phyloP scores from a whole-genome alignment of 1,140 invertebrate genomes.

The Neocloeon triangulifer region DNA sequence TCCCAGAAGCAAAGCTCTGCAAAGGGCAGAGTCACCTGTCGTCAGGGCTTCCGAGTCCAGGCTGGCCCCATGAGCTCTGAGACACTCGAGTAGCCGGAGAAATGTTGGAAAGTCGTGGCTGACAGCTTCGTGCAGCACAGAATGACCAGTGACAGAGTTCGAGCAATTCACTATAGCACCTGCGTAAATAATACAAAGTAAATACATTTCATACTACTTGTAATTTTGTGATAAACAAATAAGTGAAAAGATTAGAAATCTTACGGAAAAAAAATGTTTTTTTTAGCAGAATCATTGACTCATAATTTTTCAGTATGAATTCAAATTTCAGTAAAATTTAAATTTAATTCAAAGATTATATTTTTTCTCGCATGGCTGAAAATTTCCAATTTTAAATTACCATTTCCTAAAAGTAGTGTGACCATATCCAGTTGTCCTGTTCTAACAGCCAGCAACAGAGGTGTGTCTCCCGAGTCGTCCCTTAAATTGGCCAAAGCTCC shows the following conservation, averaged over 20 bases:
- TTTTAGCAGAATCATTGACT: too few relatives aligned
- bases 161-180: constrained; percentile 28
- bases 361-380: neutral
- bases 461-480: constrained; percentile 28
- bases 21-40: constrained; percentile 24
- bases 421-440: constrained; percentile 24
- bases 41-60: constrained; percentile 20
- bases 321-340: neutral
- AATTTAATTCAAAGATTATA: constrained; percentile 2
- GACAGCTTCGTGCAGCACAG: constrained; percentile 27
- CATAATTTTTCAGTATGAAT: too few relatives aligned
- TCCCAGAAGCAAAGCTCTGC: constrained; percentile 19
- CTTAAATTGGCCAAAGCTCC: constrained; percentile 26
- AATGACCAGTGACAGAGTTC: constrained; percentile 29
- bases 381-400: constrained; percentile 14
- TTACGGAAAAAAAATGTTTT: too few relatives aligned
- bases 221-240: too few relatives aligned
- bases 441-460: constrained; percentile 32
- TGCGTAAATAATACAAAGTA: too few relatives aligned
- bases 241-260: too few relatives aligned
- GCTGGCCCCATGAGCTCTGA: constrained; percentile 19
- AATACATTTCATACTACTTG: too few relatives aligned
- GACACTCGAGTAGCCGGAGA: constrained; percentile 19
- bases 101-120: too few relatives aligned
- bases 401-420: constrained; percentile 21